Percentiles rank a stretch among this genome's conserved stretches.
These are phyloP conservation scores for Acanthococcus lagerstroemiae DNA, from an alignment of 2,888 invertebrate genomes.

Conservation along the genomic window DNA sequence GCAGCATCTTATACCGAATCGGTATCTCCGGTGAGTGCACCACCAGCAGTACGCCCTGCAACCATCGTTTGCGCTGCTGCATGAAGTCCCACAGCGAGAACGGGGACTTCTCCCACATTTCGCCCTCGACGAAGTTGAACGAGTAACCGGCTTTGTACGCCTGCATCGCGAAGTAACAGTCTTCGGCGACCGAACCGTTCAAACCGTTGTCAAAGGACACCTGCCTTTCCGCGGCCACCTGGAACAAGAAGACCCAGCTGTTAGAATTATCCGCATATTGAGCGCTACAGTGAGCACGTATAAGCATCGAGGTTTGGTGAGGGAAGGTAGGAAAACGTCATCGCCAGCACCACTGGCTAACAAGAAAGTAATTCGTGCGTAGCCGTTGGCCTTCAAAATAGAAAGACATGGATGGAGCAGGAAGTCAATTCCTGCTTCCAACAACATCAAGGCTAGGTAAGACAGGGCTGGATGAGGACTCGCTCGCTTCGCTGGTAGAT, in stretches of 20 bases:
- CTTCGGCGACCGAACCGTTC: conserved; percentile 96
- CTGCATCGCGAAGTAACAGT: conserved; percentile 94
- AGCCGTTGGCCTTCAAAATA: too few relatives aligned
- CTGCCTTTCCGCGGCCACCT: conserved; percentile 80
- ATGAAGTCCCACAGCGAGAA: conserved; percentile 91
- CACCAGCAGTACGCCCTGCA: conserved; percentile 80
- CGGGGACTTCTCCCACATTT: conserved; percentile 98
- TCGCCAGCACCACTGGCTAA: too few relatives aligned
- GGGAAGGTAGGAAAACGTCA: too few relatives aligned
- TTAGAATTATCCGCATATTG: too few relatives aligned
- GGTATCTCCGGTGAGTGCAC: conserved; percentile 80
- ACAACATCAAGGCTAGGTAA: too few relatives aligned
- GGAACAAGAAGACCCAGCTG: conserved; percentile 41
- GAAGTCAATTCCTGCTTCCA: too few relatives aligned
- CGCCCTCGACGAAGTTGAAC: conserved; percentile 93
- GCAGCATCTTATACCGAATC: conserved; percentile 62
- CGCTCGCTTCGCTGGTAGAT: too few relatives aligned
- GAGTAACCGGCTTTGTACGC: conserved; percentile 81
- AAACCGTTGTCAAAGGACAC: conserved; percentile 94
- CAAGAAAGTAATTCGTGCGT: too few relatives aligned
- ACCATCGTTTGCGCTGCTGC: conserved; percentile 92
- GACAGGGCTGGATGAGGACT: too few relatives aligned
- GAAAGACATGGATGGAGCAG: too few relatives aligned
- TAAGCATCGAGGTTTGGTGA: too few relatives aligned
- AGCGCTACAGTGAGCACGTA: too few relatives aligned